Evolutionary conservation across 2,797 vertebrate genomes (phyloP).

Genomic region (Pitangus sulphuratus): DNA sequence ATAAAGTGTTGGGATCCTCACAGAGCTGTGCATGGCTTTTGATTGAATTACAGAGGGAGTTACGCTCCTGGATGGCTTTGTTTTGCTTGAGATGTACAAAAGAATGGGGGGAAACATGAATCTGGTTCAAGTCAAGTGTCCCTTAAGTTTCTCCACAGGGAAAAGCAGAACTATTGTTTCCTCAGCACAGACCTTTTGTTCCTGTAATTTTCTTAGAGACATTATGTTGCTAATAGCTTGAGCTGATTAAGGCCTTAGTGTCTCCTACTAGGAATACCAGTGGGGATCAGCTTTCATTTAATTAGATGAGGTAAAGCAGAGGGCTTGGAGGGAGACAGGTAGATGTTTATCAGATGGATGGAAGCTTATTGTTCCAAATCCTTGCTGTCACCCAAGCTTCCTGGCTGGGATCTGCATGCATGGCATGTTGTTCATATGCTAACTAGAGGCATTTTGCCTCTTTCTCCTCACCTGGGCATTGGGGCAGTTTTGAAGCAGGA

Average conservation of each 20-base stretch:
- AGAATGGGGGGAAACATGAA: fast-evolving
- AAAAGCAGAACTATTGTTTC: neutral
- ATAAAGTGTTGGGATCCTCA: fast-evolving
- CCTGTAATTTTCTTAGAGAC: conserved; percentile 1
- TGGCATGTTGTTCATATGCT: neutral
- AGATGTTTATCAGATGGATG: conserved; percentile 17
- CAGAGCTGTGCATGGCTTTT: neutral
- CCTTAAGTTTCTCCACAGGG: neutral
- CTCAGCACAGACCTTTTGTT: neutral
- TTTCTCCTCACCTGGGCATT: neutral
- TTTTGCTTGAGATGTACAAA: neutral
- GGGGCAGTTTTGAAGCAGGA: neutral
- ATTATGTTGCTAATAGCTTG: conserved; percentile 31
- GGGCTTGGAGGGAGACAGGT: neutral
- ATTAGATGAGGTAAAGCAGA: conserved; percentile 51
- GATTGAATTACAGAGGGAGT: neutral
- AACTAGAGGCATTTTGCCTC: neutral
- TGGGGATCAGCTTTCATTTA: conserved; percentile 50
- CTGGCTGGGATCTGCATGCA: neutral
- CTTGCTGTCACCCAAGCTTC: conserved; percentile 11
- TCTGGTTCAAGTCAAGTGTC: neutral
- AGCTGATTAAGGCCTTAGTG: conserved; percentile 30
- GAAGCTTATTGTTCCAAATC: conserved; percentile 44
- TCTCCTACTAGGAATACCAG: conserved; percentile 1
- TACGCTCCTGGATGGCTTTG: neutral